Conservation (phyloP, 2,888 invertebrate species). For the Cremastinae sp. region DNA sequence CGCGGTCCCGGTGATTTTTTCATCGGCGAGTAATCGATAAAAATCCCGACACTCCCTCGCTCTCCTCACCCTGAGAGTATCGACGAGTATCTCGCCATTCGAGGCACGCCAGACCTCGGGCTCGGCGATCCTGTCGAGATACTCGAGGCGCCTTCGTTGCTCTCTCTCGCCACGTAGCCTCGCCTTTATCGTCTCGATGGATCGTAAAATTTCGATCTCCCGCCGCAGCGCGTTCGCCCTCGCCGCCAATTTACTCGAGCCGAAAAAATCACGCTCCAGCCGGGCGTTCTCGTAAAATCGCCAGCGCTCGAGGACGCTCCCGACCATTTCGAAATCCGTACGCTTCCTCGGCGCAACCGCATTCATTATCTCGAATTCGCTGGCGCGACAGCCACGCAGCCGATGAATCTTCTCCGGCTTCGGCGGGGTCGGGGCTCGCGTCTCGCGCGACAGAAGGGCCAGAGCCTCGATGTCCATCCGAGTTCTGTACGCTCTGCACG, state of each 20-base stretch:
- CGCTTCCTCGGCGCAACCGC: conserved; percentile 82
- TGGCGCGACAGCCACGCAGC: conserved; percentile 53
- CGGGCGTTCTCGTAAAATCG: conserved; percentile 85
- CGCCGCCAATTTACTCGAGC: conserved; percentile 83
- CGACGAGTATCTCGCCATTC: conserved; percentile 85
- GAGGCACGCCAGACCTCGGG: conserved; percentile 89
- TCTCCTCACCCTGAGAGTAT: conserved; percentile 89
- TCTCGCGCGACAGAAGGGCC: conserved; percentile 57
- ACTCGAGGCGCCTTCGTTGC: conserved; percentile 83
- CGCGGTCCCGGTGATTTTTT: conserved; percentile 84
- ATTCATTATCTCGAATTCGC: conserved; percentile 76
- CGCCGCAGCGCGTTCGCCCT: conserved; percentile 87
- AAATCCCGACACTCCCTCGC: conserved; percentile 88
- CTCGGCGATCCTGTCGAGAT: conserved; percentile 85
- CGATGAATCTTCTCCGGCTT: conserved; percentile 54
- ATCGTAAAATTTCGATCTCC: conserved; percentile 86
- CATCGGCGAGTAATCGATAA: conserved; percentile 85
- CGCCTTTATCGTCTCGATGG: conserved; percentile 86
- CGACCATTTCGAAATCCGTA: conserved; percentile 88
- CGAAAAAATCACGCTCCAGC: conserved; percentile 76
- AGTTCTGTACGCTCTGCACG: conserved; percentile 61
- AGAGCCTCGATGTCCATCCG: conserved; percentile 56
- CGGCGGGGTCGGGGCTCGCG: conserved; percentile 57
- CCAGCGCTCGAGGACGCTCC: conserved; percentile 84
- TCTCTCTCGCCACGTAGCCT: conserved; percentile 84